A percentile compares a stretch with the other conserved stretches of the same genome.
phyloP scores from a whole-genome alignment of 1,140 invertebrate species.

The Drosophila suzukii region DNA sequence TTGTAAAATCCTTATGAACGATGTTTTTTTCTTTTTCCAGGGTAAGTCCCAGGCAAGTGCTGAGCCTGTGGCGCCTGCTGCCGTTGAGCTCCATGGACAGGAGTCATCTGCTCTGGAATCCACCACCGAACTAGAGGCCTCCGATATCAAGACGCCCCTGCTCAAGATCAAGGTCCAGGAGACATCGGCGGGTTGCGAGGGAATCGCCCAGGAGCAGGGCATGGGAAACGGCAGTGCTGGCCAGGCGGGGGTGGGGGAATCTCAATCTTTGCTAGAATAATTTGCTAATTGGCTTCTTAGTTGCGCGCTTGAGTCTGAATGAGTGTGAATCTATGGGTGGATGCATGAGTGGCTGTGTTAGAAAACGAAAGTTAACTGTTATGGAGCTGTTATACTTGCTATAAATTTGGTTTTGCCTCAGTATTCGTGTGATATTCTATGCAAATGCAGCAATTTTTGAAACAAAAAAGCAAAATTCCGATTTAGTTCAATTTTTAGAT shows the following conservation, averaged over 20 bases:
- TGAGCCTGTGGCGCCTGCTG: conserved; percentile 15
- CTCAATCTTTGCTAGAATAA: conserved; percentile 69
- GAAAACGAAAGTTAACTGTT: conserved; percentile 62
- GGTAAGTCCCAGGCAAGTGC: conserved; percentile 54
- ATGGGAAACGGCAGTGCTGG: conserved; percentile 53
- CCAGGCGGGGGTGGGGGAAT: conserved; percentile 41
- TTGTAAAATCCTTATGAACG: not conserved
- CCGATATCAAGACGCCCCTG: conserved; percentile 72
- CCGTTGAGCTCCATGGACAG: conserved; percentile 30
- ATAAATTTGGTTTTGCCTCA: conserved; percentile 61
- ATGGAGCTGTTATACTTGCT: conserved; percentile 68
- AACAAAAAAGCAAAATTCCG: conserved; percentile 27
- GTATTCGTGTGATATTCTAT: conserved; percentile 77
- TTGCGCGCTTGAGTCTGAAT: conserved; percentile 8
- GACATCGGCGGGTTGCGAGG: conserved; percentile 16
- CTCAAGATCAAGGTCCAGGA: conserved; percentile 62
- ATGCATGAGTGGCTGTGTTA: conserved; percentile 8
- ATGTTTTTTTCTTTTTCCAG: conserved; percentile 11
- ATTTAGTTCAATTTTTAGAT: conserved; percentile 51
- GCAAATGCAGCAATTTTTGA: conserved; percentile 35
- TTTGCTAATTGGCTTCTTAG: conserved; percentile 2
- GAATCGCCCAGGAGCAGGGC: conserved; percentile 29
- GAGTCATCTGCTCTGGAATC: conserved; percentile 38
- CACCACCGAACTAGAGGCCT: conserved; percentile 51
- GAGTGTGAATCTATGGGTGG: not conserved